These are phyloP conservation scores for Hippoglossus stenolepis DNA, from an alignment of 2,113 vertebrate genomes.

Conservation along the genomic window DNA sequence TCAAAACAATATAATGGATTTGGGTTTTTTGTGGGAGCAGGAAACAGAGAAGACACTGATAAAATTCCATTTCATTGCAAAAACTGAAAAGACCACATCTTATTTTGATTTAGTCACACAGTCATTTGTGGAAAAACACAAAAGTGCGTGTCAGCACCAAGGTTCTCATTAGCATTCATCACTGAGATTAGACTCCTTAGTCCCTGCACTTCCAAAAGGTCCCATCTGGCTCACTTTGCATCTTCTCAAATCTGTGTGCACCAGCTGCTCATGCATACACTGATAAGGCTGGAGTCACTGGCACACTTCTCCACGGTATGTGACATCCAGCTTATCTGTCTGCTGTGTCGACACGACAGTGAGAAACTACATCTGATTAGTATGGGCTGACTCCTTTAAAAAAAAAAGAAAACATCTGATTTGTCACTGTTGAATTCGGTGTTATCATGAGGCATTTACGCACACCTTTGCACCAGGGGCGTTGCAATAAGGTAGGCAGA, in stretches of 20 bases:
- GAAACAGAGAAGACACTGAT: conserved; percentile 2
- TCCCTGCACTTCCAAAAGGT: conserved; percentile 17
- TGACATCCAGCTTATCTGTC: conserved; percentile 12
- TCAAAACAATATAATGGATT: neutral
- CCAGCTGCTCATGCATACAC: conserved; percentile 29
- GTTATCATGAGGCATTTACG: neutral
- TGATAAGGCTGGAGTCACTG: conserved; percentile 26
- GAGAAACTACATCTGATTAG: conserved; percentile 10
- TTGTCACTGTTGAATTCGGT: neutral
- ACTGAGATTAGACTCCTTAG: conserved; percentile 35
- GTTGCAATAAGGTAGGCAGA: too few species aligned
- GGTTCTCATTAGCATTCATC: conserved; percentile 50
- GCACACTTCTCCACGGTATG: conserved; percentile 4
- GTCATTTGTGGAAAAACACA: neutral
- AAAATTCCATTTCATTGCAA: neutral
- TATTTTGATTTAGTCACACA: neutral
- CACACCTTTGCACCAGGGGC: neutral
- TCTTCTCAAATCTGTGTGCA: conserved; percentile 22
- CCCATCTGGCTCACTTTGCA: conserved; percentile 35
- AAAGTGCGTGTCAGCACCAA: conserved; percentile 10
- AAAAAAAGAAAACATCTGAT: neutral
- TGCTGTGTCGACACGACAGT: neutral
- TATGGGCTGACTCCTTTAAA: neutral
- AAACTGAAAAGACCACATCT: neutral
- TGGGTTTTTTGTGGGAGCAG: neutral